These are phyloP conservation scores for Ophion ellenae DNA, from an alignment of 2,888 invertebrate genomes.

Conservation along the genomic window DNA sequence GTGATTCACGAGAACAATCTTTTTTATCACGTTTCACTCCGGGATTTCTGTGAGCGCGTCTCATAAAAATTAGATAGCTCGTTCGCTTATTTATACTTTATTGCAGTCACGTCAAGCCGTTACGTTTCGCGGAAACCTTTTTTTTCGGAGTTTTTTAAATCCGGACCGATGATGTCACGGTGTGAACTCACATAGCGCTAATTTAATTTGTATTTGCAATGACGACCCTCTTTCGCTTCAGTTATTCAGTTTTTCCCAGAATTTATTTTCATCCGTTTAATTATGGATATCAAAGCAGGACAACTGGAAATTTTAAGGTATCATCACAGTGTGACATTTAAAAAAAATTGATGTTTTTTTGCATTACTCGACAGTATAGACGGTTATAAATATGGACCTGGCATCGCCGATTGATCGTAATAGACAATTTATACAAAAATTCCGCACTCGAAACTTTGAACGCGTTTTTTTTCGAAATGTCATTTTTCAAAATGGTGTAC, in stretches of 20 bases:
- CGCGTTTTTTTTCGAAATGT: no score
- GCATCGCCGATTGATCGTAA: no score
- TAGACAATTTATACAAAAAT: no score
- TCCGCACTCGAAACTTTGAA: no score
- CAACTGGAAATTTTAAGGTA: no score
- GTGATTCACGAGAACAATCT: slow-evolving; percentile 7
- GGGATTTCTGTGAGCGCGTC: neutral
- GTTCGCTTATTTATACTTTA: neutral
- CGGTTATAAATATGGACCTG: no score
- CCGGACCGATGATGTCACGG: neutral
- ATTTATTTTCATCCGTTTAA: neutral
- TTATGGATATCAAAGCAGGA: neutral
- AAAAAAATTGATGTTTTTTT: no score
- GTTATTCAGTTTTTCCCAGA: neutral
- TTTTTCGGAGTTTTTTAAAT: neutral
- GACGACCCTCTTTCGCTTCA: neutral
- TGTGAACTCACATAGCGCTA: neutral
- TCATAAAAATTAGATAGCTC: neutral
- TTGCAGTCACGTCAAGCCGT: neutral
- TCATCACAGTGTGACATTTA: no score
- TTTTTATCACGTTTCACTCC: neutral
- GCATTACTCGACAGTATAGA: no score
- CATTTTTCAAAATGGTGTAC: no score
- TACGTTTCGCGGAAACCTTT: neutral
- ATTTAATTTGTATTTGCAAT: neutral